phyloP scores from a whole-genome alignment of 2,888 invertebrate genomes.

The Didymodactylos carnosus region DNA sequence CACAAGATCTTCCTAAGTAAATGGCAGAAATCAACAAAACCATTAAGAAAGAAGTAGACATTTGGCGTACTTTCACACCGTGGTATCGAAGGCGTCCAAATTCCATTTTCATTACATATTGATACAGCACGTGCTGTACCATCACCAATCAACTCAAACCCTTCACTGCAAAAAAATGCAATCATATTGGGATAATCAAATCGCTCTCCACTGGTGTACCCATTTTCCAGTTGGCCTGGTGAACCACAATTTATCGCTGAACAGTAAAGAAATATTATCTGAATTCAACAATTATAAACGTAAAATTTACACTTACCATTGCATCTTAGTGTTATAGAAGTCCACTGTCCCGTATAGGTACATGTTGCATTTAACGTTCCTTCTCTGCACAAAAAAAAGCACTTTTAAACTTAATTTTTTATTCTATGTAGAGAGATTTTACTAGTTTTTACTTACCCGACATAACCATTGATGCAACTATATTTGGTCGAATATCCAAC shows the following conservation, averaged over 20 bases:
- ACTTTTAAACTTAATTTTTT: neutral
- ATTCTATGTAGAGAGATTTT: too few species aligned
- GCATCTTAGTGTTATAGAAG: neutral
- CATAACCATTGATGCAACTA: neutral
- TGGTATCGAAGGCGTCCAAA: neutral
- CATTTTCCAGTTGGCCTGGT: neutral
- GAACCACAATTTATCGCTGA: neutral
- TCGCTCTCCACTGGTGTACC: neutral
- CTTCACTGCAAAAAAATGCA: neutral
- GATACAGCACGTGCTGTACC: neutral
- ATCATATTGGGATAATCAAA: neutral
- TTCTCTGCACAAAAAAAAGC: neutral
- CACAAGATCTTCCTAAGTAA: neutral
- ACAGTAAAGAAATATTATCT: neutral
- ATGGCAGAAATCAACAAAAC: neutral
- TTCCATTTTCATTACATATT: neutral
- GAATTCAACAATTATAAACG: neutral
- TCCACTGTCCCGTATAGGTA: neutral
- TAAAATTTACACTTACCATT: neutral
- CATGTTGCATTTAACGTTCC: neutral
- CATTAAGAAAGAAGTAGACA: too few species aligned
- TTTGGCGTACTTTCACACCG: neutral
- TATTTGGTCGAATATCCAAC: neutral
- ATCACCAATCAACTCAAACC: neutral
- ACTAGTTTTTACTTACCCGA: neutral